phyloP scores from a whole-genome alignment of 2,113 vertebrate genomes.

The Pedionomus torquatus region DNA sequence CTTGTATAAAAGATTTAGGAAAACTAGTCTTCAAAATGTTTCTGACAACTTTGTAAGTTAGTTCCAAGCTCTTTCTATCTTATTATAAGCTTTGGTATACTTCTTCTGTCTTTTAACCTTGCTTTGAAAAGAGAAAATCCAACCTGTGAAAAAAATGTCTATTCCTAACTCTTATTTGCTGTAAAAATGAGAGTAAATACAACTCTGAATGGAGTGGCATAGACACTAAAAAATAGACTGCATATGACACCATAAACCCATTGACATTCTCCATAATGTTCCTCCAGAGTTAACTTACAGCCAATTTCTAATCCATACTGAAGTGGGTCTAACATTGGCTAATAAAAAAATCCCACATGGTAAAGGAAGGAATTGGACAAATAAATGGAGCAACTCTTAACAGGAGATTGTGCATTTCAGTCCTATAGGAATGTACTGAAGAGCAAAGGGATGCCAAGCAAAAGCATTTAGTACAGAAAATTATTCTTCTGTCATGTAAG shows the following conservation, averaged over 20 bases:
- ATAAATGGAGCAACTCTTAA: not conserved
- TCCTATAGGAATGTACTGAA: not conserved
- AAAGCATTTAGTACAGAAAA: not conserved
- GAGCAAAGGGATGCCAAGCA: not conserved
- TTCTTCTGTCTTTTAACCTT: not conserved
- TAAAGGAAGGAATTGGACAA: not conserved
- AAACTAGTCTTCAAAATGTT: not conserved
- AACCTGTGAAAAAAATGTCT: not conserved
- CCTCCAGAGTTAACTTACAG: not conserved
- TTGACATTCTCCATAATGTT: not conserved
- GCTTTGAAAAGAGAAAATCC: not conserved
- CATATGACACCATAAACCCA: not conserved
- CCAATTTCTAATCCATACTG: not conserved
- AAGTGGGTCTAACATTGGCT: not conserved
- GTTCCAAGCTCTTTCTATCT: not conserved
- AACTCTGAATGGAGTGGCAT: not conserved
- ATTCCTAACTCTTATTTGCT: not conserved
- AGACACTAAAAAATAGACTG: not conserved
- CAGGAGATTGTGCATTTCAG: not conserved
- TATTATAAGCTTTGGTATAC: not conserved
- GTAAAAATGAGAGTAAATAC: not conserved
- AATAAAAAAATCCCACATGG: not conserved
- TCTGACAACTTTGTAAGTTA: not conserved
- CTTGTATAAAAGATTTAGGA: not conserved
- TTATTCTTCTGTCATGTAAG: not conserved